A percentile compares a stretch with the other conserved stretches of the same genome.
Conservation (phyloP, 2,888 invertebrate species). For the Andrena haemorrhoa region DNA sequence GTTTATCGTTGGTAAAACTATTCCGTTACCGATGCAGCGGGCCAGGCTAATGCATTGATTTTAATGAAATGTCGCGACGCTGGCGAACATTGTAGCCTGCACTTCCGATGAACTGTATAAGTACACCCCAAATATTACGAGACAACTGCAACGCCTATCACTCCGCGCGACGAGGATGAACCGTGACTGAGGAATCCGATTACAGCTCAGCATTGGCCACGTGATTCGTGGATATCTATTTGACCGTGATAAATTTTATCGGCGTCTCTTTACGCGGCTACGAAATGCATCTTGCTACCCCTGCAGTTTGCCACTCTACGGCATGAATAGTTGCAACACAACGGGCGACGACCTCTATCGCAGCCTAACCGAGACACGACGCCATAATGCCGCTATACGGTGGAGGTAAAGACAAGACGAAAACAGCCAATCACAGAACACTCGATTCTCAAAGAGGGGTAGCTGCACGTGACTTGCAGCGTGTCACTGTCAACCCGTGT, state of each 20-base stretch:
- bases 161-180: constrained; percentile 11
- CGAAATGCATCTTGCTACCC: constrained; percentile 30
- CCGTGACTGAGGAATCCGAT: not conserved
- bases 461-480: constrained; percentile 73
- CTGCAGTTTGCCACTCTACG: constrained; percentile 28
- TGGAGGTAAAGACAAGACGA: constrained; percentile 35
- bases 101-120: constrained; percentile 26
- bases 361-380: constrained; percentile 55
- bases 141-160: constrained; percentile 5
- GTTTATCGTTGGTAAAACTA: not conserved
- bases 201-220: not conserved
- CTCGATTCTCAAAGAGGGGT: constrained; percentile 58
- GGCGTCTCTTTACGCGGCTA: constrained; percentile 22
- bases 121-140: constrained; percentile 9
- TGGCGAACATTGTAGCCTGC: constrained; percentile 13
- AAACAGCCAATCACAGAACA: constrained; percentile 65
- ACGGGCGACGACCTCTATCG: constrained; percentile 67
- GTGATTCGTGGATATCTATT: not conserved
- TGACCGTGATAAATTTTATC: not conserved
- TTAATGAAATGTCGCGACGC: constrained; percentile 16
- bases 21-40: constrained; percentile 11
- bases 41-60: constrained; percentile 18
- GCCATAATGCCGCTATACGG: constrained; percentile 54
- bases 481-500: constrained; percentile 61
- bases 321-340: constrained; percentile 9